These are phyloP conservation scores for Mobula birostris DNA, from an alignment of 2,113 vertebrate species.

Conservation along the genomic window DNA sequence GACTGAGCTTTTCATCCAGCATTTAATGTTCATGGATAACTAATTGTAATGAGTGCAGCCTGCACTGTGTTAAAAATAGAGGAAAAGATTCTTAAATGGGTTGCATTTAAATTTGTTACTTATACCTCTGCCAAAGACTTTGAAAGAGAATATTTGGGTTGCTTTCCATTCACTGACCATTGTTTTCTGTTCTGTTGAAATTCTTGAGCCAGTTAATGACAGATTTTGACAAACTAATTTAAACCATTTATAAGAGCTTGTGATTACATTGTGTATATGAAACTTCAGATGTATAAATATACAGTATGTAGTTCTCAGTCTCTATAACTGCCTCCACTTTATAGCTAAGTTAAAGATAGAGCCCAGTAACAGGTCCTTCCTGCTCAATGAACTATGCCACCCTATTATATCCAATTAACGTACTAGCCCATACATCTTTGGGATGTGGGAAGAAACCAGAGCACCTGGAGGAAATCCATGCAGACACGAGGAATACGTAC, in stretches of 20 bases:
- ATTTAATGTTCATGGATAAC: conserved; percentile 41
- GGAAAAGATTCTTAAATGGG: conserved; percentile 33
- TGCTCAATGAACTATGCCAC: too few relatives aligned
- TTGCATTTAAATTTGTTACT: conserved; percentile 39
- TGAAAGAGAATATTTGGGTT: conserved; percentile 39
- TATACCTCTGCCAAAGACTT: conserved; percentile 44
- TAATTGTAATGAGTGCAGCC: conserved; percentile 13
- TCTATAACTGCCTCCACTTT: neutral
- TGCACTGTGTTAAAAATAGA: conserved; percentile 27
- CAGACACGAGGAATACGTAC: too few relatives aligned
- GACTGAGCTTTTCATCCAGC: conserved; percentile 39
- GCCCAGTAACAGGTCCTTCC: too few relatives aligned
- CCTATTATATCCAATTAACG: too few relatives aligned
- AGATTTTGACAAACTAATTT: conserved; percentile 31
- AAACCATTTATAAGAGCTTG: conserved; percentile 10
- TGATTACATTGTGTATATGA: neutral
- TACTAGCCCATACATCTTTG: too few relatives aligned
- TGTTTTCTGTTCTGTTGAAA: conserved; percentile 41
- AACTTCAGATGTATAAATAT: neutral
- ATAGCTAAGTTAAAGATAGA: neutral
- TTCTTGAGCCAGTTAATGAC: neutral
- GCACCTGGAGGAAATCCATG: too few relatives aligned
- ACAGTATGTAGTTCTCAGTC: neutral
- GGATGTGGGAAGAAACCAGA: too few relatives aligned
- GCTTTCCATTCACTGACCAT: conserved; percentile 46